Conservation (phyloP, 2,888 invertebrate species). For the Aphodius granarius region DNA sequence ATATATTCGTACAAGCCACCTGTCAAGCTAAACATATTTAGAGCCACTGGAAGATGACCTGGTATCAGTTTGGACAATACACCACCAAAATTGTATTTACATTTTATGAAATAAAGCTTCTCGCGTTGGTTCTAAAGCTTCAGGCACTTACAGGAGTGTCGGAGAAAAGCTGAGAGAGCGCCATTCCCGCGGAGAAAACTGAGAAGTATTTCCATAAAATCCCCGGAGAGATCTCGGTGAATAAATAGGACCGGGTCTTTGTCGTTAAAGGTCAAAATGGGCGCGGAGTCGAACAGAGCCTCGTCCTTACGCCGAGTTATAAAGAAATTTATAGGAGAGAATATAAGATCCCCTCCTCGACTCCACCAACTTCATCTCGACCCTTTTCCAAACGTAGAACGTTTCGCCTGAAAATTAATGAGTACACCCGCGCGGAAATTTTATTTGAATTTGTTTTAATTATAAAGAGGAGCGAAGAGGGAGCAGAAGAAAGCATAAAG, state of each 20-base stretch:
- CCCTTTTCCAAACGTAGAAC: neutral
- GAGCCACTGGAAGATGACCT: too few species aligned
- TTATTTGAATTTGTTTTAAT: constrained; percentile 33
- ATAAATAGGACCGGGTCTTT: constrained; percentile 49
- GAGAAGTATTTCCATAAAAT: constrained; percentile 53
- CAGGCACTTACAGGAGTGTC: too few species aligned
- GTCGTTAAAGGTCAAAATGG: constrained; percentile 43
- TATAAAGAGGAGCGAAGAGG: constrained; percentile 8
- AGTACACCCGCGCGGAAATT: constrained; percentile 30
- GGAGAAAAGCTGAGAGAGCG: neutral
- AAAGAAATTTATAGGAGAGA: constrained; percentile 39
- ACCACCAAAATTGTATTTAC: too few species aligned
- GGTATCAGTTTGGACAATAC: too few species aligned
- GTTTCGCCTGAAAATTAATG: constrained; percentile 23
- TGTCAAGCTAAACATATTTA: too few species aligned
- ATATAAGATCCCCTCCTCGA: constrained; percentile 19
- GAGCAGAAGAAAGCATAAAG: neutral
- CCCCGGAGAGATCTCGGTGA: constrained; percentile 47
- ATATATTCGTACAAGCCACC: too few species aligned
- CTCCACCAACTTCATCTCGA: neutral
- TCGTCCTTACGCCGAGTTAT: constrained; percentile 41
- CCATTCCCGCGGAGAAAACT: constrained; percentile 43
- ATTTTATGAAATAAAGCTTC: too few species aligned
- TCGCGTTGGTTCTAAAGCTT: too few species aligned
- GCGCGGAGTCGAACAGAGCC: constrained; percentile 33